Percentiles rank a stretch among this genome's conserved stretches.
These are phyloP conservation scores for Protosalanx chinensis DNA, from an alignment of 2,797 vertebrate genomes.

Conservation along the genomic window DNA sequence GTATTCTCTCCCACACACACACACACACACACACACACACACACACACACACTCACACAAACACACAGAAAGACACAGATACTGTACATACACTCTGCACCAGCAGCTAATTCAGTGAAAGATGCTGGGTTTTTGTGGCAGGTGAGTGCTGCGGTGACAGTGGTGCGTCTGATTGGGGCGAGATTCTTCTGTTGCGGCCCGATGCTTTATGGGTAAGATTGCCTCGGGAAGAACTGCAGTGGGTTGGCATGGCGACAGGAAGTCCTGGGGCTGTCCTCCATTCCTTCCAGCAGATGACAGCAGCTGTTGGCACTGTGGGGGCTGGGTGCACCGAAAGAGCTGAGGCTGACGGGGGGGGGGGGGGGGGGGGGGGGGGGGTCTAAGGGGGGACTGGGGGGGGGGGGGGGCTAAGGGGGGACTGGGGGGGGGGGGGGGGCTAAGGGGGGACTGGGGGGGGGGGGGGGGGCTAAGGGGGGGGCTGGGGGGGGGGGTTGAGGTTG, in stretches of 20 bases:
- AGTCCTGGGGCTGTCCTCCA: slow-evolving; percentile 46
- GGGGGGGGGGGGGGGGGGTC: too few relatives aligned
- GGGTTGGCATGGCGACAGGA: slow-evolving; percentile 54
- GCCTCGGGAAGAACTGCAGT: slow-evolving; percentile 54
- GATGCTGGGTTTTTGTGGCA: neutral
- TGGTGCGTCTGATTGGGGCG: slow-evolving; percentile 52
- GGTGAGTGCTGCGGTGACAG: slow-evolving; percentile 39
- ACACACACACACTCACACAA: slow-evolving; percentile 3
- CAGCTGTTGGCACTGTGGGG: too few relatives aligned
- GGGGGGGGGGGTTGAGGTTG: too few relatives aligned
- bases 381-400: too few relatives aligned
- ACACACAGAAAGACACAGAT: slow-evolving; percentile 17
- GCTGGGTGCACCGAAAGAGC: too few relatives aligned
- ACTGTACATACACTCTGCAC: slow-evolving; percentile 23
- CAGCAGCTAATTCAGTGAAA: slow-evolving; percentile 29
- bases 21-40: slow-evolving; percentile 11
- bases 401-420: too few relatives aligned
- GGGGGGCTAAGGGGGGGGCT: too few relatives aligned
- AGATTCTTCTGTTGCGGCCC: slow-evolving; percentile 54
- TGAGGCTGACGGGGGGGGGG: too few relatives aligned
- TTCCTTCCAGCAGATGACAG: neutral
- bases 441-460: too few relatives aligned
- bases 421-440: too few relatives aligned
- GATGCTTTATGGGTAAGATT: slow-evolving; percentile 60
- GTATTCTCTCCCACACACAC: neutral